Evolutionary conservation across 2,888 invertebrate genomes (phyloP), one percentile per base, ranked within the genome.

Genomic region (Gastracanthus pulcherrimus): DNA sequence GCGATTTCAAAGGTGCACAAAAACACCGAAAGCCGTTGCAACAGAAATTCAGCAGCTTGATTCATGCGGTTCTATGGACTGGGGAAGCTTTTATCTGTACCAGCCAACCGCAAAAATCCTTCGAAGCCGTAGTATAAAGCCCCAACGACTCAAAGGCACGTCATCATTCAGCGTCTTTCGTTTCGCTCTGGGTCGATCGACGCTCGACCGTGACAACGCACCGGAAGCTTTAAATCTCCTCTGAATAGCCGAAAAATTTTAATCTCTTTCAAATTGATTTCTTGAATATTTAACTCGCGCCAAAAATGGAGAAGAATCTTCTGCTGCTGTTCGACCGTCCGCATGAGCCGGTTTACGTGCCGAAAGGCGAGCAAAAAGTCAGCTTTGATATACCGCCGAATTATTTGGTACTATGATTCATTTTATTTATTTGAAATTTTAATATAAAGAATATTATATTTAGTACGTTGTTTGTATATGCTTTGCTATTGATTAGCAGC

Each of bases 291-390:
- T 3, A 7, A 29, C 3, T 58, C 19, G 55, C 9, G 55, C 3
- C 5, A 36, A 71, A 72, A 55, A 83, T 82, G 83, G 82, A 58
- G 34, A 80, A 58, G 16, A 80, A 82, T n/a, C 76, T 91, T 62
- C 86, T 91, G 23, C 89, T 90, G 38, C 93, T 96, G 85, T 96
- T 95, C 92, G 95, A 96, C 88, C 94, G 96, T 51, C 96, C 96
- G 11, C 93, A 94, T 83, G 96, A 96, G 91, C 96, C 96, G 0
- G 94, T 95, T 80, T 96, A 96, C 91, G 94, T 96, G 92, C 94
- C 95, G 84, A 97, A 96, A 91, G 96, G 96, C 2, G 94, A 94
- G 0, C 91, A 92, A 0, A 93, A 93, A 67, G 90, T 94, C 0
- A 93, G 94, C 38, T 95, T 95, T 87, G 93, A 95, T 85, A 89